Conservation (phyloP, 2,113 vertebrate genomes). For the Elanus axillaris region DNA sequence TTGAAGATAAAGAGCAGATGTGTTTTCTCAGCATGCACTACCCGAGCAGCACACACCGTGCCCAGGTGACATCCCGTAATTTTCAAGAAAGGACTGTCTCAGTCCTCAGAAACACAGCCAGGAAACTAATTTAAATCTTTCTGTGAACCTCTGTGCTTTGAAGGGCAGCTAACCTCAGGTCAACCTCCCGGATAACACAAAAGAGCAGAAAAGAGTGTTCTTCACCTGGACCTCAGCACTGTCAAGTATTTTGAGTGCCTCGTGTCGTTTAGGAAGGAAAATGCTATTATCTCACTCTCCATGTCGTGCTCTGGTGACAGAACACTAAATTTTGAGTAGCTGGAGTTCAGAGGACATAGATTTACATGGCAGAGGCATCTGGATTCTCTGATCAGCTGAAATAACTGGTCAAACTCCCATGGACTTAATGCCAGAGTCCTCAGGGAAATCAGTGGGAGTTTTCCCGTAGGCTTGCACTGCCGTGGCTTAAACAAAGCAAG, state of each 20-base stretch:
- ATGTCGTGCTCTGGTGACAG: not conserved
- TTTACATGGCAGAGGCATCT: not conserved
- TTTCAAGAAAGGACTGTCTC: not conserved
- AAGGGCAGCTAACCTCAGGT: not conserved
- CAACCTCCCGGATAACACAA: not conserved
- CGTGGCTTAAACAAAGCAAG: slow-evolving; percentile 8
- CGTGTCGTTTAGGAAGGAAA: not conserved
- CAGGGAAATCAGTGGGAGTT: slow-evolving; percentile 45
- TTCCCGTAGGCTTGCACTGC: not conserved
- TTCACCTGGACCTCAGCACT: slow-evolving; percentile 18
- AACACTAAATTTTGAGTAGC: not conserved
- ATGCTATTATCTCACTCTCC: not conserved
- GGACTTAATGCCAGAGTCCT: not conserved
- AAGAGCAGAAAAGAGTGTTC: not conserved
- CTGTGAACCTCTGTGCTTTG: not conserved
- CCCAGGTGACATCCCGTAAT: not conserved
- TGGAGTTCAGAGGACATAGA: slow-evolving; percentile 9
- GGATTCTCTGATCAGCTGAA: not conserved
- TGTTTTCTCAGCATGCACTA: not conserved
- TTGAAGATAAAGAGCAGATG: not conserved
- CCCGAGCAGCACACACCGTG: accelerated
- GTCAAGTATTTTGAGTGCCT: not conserved
- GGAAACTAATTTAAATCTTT: not conserved
- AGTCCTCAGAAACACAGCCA: not conserved
- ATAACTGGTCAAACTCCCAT: slow-evolving; percentile 2